These are phyloP conservation scores for Heliconius charithonia DNA, from an alignment of 2,888 invertebrate species.

Conservation along the genomic window DNA sequence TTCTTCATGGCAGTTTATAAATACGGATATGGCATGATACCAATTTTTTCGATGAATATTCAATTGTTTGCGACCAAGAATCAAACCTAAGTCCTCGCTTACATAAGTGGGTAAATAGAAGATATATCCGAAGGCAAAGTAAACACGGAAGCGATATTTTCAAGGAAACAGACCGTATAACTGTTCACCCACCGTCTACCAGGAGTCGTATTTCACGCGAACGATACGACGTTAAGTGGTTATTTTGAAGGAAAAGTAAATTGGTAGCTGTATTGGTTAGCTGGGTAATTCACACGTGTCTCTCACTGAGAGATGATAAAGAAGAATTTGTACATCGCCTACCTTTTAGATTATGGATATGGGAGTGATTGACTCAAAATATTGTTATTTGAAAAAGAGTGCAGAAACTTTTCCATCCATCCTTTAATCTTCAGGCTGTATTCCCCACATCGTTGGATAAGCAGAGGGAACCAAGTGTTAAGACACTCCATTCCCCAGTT, in stretches of 20 bases:
- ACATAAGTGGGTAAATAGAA: background rate
- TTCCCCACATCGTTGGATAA: no score
- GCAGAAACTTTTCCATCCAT: background rate
- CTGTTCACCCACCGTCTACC: slow-evolving; percentile 15
- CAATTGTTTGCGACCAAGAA: background rate
- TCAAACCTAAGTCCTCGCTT: background rate
- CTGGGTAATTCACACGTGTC: background rate
- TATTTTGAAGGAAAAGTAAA: slow-evolving; percentile 47
- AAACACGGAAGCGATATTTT: slow-evolving; percentile 33
- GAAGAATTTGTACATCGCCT: no score
- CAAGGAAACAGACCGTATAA: slow-evolving; percentile 35
- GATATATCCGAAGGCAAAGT: slow-evolving; percentile 1
- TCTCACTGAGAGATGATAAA: background rate
- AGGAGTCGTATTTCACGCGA: slow-evolving; percentile 41
- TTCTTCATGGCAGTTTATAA: no score
- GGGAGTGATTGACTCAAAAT: background rate
- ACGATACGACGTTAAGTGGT: slow-evolving; percentile 54
- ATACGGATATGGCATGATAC: no score
- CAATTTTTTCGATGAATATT: no score
- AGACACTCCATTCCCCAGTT: no score
- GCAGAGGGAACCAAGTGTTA: no score
- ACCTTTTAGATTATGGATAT: background rate
- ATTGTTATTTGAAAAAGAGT: background rate
- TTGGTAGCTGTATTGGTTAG: slow-evolving; percentile 41
- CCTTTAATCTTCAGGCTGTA: no score